A percentile compares a stretch with the other conserved stretches of the same genome.
Evolutionary conservation across 2,113 vertebrate genomes (phyloP).

Genomic region (Paraplagusia blochii): DNA sequence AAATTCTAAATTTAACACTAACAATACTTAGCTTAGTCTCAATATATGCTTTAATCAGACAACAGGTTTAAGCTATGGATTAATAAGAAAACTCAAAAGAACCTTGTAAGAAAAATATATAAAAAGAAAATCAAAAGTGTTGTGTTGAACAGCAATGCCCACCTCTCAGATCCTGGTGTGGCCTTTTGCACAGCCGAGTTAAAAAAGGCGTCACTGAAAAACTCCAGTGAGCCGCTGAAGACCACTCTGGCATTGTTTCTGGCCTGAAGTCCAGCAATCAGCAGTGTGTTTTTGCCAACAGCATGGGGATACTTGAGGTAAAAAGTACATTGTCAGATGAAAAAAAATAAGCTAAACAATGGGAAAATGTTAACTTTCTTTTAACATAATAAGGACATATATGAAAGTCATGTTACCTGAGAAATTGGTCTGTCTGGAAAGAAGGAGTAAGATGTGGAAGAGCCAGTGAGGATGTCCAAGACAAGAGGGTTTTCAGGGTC

Average conservation of each 20-base stretch:
- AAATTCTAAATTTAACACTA: no score
- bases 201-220: constrained; percentile 97
- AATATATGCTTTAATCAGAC: no score
- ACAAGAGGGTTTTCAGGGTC: constrained; percentile 96
- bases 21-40: no score
- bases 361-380: neutral
- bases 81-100: no score
- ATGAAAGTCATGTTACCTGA: constrained; percentile 77
- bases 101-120: no score
- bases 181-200: constrained; percentile 93
- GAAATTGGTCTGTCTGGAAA: constrained; percentile 94
- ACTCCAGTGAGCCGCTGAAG: constrained; percentile 94
- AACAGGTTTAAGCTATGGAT: no score
- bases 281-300: constrained; percentile 94
- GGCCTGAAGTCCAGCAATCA: constrained; percentile 94
- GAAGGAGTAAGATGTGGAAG: constrained; percentile 93
- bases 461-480: constrained; percentile 95
- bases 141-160: neutral
- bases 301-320: constrained; percentile 89
- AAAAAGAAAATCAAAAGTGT: no score
- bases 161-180: constrained; percentile 84
- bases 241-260: constrained; percentile 95
- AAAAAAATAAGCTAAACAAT: neutral
- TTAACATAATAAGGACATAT: neutral
- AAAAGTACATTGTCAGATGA: neutral